Conservation (phyloP, 2,113 vertebrate species). For the Penelope pileata region DNA sequence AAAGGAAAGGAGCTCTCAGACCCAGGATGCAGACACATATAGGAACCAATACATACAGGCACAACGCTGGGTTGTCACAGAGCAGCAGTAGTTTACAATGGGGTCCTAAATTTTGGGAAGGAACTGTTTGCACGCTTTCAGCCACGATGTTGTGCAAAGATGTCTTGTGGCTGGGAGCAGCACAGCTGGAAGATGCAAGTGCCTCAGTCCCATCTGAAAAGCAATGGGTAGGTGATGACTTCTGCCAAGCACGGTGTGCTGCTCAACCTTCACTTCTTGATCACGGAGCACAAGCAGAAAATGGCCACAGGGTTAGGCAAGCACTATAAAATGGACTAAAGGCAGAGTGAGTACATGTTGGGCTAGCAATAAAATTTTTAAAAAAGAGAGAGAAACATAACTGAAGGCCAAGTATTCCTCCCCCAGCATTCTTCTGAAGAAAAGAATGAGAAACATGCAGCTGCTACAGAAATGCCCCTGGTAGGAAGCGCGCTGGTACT, state of each 20-base stretch:
- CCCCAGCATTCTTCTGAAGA: not conserved
- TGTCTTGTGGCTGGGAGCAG: fast-evolving
- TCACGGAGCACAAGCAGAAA: not conserved
- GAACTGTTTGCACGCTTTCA: fast-evolving
- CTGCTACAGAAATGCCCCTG: not conserved
- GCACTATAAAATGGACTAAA: not conserved
- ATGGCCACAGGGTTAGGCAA: not conserved
- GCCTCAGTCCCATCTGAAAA: not conserved
- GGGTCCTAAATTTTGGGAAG: not conserved
- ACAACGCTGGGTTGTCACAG: not conserved
- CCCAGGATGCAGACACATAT: not conserved
- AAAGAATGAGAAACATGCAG: not conserved
- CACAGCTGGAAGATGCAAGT: not conserved
- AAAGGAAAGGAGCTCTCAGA: not conserved
- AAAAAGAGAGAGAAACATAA: not conserved
- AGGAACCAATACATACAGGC: not conserved
- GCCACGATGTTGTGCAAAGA: not conserved
- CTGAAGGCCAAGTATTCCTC: not conserved
- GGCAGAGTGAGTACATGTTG: not conserved
- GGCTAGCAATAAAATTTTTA: not conserved
- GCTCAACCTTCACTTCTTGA: not conserved
- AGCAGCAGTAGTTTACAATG: not conserved
- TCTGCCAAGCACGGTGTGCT: not conserved
- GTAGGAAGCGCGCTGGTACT: not conserved
- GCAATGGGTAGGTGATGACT: not conserved